Percentiles rank a stretch among this genome's conserved stretches.
Evolutionary conservation across 2,888 invertebrate species (phyloP).

Genomic region (Amphipyra tragopoginis): DNA sequence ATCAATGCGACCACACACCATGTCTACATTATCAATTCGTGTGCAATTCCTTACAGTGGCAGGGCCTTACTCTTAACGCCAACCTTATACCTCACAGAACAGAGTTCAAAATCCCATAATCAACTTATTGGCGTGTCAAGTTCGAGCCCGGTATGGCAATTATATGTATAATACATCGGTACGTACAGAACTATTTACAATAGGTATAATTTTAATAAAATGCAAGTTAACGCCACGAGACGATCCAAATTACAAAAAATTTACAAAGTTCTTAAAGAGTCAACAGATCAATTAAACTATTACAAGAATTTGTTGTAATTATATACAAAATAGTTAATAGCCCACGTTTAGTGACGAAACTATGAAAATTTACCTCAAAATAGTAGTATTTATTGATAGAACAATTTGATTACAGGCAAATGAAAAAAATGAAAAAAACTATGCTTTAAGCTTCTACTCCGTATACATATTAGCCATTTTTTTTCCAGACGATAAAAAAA

Average conservation of each 20-base stretch:
- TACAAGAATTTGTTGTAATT: not conserved
- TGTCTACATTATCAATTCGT: conserved; percentile 48
- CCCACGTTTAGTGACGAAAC: no score
- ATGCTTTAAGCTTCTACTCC: no score
- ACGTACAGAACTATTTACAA: conserved; percentile 53
- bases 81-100: not conserved
- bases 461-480: no score
- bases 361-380: no score
- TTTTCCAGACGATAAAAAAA: no score
- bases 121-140: conserved; percentile 6
- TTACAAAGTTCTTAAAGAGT: conserved; percentile 44
- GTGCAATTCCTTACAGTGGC: conserved; percentile 58
- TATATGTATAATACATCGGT: conserved; percentile 31
- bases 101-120: conserved; percentile 25
- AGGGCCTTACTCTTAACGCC: conserved; percentile 5
- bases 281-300: conserved; percentile 10
- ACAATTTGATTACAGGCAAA: no score
- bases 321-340: no score
- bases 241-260: conserved; percentile 49
- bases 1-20: conserved; percentile 16
- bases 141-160: conserved; percentile 7
- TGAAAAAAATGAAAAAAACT: no score
- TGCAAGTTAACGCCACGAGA: conserved; percentile 41
- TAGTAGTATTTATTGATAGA: no score
- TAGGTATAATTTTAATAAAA: conserved; percentile 48